Evolutionary conservation across 2,888 invertebrate species (phyloP).

Genomic region (Pristionchus japonicus): DNA sequence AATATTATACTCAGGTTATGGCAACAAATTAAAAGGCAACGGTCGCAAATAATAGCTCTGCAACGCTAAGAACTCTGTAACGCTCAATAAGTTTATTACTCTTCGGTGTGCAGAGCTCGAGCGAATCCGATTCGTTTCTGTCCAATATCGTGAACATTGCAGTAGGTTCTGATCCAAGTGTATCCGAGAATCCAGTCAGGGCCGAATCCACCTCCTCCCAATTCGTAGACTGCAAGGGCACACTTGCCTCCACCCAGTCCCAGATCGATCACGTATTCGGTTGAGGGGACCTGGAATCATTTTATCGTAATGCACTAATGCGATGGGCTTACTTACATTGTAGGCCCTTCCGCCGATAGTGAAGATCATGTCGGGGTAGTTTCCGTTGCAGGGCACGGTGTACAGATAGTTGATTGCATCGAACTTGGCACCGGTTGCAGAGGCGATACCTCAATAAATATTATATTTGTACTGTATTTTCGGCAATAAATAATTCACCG

Average conservation of each 20-base stretch:
- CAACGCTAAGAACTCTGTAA: not conserved
- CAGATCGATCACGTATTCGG: not conserved
- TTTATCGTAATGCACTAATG: not conserved
- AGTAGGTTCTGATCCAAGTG: not conserved
- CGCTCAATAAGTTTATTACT: not conserved
- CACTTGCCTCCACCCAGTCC: not conserved
- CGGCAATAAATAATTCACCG: not conserved
- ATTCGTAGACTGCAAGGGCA: not conserved
- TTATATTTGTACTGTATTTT: not conserved
- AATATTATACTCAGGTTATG: too few relatives aligned
- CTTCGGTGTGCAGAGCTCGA: not conserved
- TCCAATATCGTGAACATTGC: constrained; percentile 21
- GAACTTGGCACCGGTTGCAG: not conserved
- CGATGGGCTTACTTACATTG: not conserved
- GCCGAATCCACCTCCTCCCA: constrained; percentile 5
- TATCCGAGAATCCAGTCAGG: constrained; percentile 1
- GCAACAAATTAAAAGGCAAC: too few relatives aligned
- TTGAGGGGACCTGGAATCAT: not conserved
- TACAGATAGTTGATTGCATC: not conserved
- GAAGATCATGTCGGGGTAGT: not conserved
- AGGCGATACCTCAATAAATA: not conserved
- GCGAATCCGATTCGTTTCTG: constrained; percentile 10
- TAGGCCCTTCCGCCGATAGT: not conserved
- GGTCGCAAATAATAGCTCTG: too few relatives aligned
- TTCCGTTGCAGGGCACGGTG: not conserved